Percentiles rank a stretch among this genome's conserved stretches.
phyloP scores from a whole-genome alignment of 92 coral and sea anemone genomes.

The Epizoanthus ramosus region DNA sequence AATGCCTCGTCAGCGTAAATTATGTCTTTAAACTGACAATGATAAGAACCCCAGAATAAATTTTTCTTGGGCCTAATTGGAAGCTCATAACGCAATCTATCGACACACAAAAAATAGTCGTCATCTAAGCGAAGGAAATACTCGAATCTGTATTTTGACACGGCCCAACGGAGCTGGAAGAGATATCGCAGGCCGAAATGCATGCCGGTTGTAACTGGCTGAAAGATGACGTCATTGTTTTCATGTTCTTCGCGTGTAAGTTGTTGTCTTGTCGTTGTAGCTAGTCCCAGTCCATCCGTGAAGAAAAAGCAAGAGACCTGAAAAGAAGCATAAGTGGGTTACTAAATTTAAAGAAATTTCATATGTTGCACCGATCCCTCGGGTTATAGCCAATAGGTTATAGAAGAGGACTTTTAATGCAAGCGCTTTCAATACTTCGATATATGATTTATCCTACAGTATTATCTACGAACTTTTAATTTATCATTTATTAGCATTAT shows the following conservation, averaged over 20 bases:
- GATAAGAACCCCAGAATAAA: conserved; percentile 65
- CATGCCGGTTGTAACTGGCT: conserved; percentile 61
- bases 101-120: conserved; percentile 65
- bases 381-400: too few species aligned
- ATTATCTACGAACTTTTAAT: too few species aligned
- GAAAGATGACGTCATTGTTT: conserved; percentile 58
- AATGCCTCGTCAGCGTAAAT: conserved; percentile 68
- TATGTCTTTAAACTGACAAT: conserved; percentile 41
- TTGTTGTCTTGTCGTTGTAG: conserved; percentile 22
- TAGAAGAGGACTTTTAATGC: too few species aligned
- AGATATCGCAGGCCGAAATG: conserved; percentile 69
- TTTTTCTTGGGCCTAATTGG: conserved; percentile 54
- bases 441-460: too few species aligned
- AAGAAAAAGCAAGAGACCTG: conserved; percentile 63
- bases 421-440: too few species aligned
- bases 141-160: conserved; percentile 46
- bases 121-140: conserved; percentile 65
- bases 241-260: conserved; percentile 39
- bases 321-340: neutral
- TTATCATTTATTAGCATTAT: too few species aligned
- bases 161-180: conserved; percentile 58
- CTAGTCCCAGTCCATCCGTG: conserved; percentile 59
- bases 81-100: conserved; percentile 55
- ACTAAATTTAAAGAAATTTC: too few species aligned
- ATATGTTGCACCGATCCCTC: too few species aligned